phyloP scores from a whole-genome alignment of 2,888 invertebrate species.

The Gastrophysa polygoni region DNA sequence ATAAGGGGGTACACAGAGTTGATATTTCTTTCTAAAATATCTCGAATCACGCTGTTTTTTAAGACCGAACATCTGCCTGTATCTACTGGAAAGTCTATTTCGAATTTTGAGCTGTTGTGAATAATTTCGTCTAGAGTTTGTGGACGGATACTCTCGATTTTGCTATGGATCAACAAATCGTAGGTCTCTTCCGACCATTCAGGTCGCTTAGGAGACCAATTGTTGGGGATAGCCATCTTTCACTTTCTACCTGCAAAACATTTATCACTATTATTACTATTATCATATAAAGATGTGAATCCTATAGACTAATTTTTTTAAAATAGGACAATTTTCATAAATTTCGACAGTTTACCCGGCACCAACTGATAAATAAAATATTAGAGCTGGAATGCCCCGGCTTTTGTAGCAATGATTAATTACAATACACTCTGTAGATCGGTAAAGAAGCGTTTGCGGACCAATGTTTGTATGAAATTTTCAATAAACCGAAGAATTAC shows the following conservation, averaged over 20 bases:
- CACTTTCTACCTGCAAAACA: not conserved
- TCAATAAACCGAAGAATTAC: too few relatives aligned
- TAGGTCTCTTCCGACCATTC: conserved; percentile 34
- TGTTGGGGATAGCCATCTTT: conserved; percentile 26
- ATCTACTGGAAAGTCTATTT: conserved; percentile 56
- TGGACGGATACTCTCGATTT: not conserved
- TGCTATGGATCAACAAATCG: conserved; percentile 17
- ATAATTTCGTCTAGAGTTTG: conserved; percentile 47
- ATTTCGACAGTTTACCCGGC: too few relatives aligned
- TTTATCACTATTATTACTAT: too few relatives aligned
- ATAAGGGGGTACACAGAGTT: conserved; percentile 71
- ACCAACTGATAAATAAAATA: too few relatives aligned
- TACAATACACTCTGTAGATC: too few relatives aligned
- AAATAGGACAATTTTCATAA: too few relatives aligned
- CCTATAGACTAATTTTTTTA: too few relatives aligned
- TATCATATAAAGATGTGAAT: too few relatives aligned
- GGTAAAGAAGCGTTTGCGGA: too few relatives aligned
- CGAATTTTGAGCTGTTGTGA: conserved; percentile 55
- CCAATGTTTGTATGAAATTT: too few relatives aligned
- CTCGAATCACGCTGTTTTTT: conserved; percentile 31
- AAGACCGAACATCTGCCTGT: conserved; percentile 49
- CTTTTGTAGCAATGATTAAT: too few relatives aligned
- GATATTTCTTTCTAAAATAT: conserved; percentile 56
- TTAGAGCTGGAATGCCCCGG: too few relatives aligned
- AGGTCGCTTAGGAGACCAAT: conserved; percentile 37